Conservation (phyloP, 2,888 invertebrate species). For the Zygothrica quintamaculata region DNA sequence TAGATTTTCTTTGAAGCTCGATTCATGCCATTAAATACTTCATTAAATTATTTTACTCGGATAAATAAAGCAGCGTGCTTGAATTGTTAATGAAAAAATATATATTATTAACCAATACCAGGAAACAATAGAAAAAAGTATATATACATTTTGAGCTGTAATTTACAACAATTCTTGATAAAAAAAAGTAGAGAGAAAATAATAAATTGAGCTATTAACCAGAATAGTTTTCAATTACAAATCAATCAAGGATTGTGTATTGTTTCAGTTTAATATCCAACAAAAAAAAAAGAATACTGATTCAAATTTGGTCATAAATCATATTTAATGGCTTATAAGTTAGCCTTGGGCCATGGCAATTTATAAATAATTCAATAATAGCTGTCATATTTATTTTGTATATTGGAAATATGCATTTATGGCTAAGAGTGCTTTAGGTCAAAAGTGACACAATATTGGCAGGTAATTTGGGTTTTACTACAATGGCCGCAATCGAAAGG, state of each 20-base stretch:
- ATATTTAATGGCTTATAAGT: slow-evolving; percentile 43
- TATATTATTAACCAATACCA: too few relatives aligned
- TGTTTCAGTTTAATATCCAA: too few relatives aligned
- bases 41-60: slow-evolving; percentile 4
- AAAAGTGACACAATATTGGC: slow-evolving; percentile 29
- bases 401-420: slow-evolving; percentile 37
- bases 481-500: slow-evolving; percentile 5
- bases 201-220: too few relatives aligned
- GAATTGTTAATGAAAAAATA: too few relatives aligned
- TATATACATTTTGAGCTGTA: too few relatives aligned
- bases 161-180: too few relatives aligned
- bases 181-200: too few relatives aligned
- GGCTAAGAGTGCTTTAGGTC: slow-evolving; percentile 12
- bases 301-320: slow-evolving; percentile 52
- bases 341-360: slow-evolving; percentile 8
- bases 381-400: slow-evolving; percentile 38
- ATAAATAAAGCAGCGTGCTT: too few relatives aligned
- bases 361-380: slow-evolving; percentile 49
- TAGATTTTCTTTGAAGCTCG: slow-evolving; percentile 14
- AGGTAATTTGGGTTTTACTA: slow-evolving; percentile 44
- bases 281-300: too few relatives aligned
- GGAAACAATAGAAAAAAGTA: too few relatives aligned
- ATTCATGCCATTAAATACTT: background rate
- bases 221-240: slow-evolving; percentile 2
- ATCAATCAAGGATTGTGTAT: slow-evolving; percentile 4